Evolutionary conservation across 2,113 vertebrate species (phyloP).

Genomic region (Tonatia bakeri): DNA sequence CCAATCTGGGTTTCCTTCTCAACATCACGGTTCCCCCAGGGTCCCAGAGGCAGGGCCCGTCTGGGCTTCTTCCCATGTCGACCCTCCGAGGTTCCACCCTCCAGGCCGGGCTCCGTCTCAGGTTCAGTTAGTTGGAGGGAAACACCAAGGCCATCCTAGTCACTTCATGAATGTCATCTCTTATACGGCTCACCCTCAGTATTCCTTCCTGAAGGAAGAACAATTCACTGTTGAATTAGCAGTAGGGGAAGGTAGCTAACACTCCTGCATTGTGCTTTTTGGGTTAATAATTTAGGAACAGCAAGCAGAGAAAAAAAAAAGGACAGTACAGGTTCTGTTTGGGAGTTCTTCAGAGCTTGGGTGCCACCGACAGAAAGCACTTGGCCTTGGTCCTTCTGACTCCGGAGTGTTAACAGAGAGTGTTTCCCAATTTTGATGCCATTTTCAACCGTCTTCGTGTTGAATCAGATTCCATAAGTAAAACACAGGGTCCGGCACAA

Average conservation of each 20-base stretch:
- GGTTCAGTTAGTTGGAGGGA: not conserved
- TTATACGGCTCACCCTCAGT: not conserved
- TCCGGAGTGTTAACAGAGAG: not conserved
- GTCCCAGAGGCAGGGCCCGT: not conserved
- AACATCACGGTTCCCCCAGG: not conserved
- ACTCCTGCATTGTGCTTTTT: not conserved
- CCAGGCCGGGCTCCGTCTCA: not conserved
- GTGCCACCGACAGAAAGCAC: not conserved
- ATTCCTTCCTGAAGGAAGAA: not conserved
- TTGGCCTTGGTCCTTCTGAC: not conserved
- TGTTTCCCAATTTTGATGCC: not conserved
- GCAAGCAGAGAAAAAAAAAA: not conserved
- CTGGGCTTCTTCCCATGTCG: not conserved
- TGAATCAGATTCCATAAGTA: not conserved
- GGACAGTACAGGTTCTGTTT: not conserved
- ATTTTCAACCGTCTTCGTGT: no score
- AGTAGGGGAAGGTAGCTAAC: not conserved
- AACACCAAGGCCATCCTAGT: not conserved
- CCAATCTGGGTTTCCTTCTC: not conserved
- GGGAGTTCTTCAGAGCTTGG: not conserved
- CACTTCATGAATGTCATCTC: not conserved
- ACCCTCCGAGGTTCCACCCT: not conserved
- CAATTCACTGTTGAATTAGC: not conserved
- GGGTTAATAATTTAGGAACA: not conserved
- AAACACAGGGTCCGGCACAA: not conserved